A percentile compares a stretch with the other conserved stretches of the same genome.
phyloP scores from a whole-genome alignment of 2,888 invertebrate genomes.

The Cremastobaeus sp. region DNA sequence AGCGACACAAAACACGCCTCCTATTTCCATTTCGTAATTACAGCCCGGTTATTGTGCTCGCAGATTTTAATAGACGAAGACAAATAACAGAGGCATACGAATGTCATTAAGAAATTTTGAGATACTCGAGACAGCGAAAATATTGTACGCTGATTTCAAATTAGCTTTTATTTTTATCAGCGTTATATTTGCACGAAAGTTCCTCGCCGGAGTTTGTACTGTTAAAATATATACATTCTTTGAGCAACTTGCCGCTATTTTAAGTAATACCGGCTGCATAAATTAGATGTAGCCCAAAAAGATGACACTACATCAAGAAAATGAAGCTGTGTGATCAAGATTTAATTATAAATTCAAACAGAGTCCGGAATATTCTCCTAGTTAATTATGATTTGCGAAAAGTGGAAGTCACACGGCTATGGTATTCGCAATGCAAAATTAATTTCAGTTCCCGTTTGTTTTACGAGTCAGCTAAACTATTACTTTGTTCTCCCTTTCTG shows the following conservation, averaged over 20 bases:
- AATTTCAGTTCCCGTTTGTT: slow-evolving; percentile 28
- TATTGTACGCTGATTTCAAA: no score
- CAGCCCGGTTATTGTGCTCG: no score
- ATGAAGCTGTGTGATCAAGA: slow-evolving; percentile 21
- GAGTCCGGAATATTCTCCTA: slow-evolving; percentile 9
- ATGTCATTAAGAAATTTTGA: no score
- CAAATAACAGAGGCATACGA: no score
- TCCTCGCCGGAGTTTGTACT: no score
- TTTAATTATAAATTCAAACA: slow-evolving; percentile 38
- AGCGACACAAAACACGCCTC: slow-evolving; percentile 6
- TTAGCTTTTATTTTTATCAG: no score
- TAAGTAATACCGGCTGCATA: slow-evolving; percentile 10
- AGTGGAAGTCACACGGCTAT: slow-evolving; percentile 6
- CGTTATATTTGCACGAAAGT: no score
- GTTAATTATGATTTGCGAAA: slow-evolving; percentile 47
- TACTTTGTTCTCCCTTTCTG: not conserved
- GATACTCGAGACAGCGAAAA: no score
- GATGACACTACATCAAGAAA: slow-evolving; percentile 17
- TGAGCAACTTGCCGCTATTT: no score
- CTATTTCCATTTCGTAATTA: slow-evolving; percentile 22
- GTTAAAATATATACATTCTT: no score
- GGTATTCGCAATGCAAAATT: slow-evolving; percentile 37
- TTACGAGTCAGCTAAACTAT: slow-evolving; percentile 22
- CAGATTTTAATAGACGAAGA: no score
- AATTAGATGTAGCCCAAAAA: slow-evolving; percentile 23